Percentiles rank a stretch among this genome's conserved stretches.
These are phyloP conservation scores for Pithecia hirsuta DNA, from an alignment of 2,797 vertebrate genomes.

Conservation along the genomic window DNA sequence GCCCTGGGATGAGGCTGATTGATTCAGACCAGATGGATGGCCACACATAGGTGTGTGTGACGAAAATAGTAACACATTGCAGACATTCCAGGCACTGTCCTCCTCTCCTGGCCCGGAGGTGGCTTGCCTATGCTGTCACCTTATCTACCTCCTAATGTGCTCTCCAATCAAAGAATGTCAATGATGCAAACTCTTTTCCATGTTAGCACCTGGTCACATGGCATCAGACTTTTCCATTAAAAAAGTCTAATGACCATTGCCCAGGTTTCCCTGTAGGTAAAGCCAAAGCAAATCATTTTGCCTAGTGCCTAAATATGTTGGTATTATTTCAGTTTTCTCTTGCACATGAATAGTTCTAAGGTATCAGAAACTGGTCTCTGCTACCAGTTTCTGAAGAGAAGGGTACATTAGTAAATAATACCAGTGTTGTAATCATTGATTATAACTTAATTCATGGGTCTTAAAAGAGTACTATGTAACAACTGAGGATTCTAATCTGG, in stretches of 20 bases:
- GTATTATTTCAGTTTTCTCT: slow-evolving; percentile 46
- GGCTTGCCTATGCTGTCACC: slow-evolving; percentile 80
- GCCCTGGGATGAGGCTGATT: slow-evolving; percentile 91
- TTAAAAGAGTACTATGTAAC: background rate
- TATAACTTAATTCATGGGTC: background rate
- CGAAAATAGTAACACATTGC: slow-evolving; percentile 92
- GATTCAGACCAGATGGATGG: slow-evolving; percentile 96
- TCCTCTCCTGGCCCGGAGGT: slow-evolving; percentile 86
- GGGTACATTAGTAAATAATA: background rate
- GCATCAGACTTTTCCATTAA: slow-evolving; percentile 71
- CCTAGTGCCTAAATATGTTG: background rate
- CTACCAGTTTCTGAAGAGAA: background rate
- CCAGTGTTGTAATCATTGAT: background rate
- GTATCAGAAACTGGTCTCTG: slow-evolving; percentile 24
- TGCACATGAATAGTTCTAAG: background rate
- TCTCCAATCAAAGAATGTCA: slow-evolving; percentile 87
- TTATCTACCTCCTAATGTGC: slow-evolving; percentile 88
- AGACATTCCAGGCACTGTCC: slow-evolving; percentile 91
- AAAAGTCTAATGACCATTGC: slow-evolving; percentile 64
- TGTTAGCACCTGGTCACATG: slow-evolving; percentile 78
- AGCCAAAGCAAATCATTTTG: slow-evolving; percentile 38
- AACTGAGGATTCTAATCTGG: background rate
- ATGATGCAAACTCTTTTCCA: slow-evolving; percentile 81
- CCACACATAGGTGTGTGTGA: slow-evolving; percentile 93
- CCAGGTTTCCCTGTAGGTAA: slow-evolving; percentile 13